phyloP scores from a whole-genome alignment of 2,797 vertebrate genomes.

The Varecia variegata region DNA sequence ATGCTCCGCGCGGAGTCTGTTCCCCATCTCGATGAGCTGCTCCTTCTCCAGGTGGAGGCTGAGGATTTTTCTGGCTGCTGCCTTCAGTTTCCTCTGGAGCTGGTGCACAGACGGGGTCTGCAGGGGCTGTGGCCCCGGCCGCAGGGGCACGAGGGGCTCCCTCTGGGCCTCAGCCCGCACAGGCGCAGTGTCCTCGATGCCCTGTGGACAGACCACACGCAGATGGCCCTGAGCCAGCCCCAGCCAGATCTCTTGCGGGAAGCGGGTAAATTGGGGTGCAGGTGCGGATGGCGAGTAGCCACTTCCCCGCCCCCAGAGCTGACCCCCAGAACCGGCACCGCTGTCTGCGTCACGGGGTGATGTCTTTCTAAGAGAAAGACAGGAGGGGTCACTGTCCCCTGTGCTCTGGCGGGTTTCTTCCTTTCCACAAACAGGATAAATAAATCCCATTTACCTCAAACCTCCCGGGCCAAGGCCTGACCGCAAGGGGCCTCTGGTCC shows the following conservation, averaged over 20 bases:
- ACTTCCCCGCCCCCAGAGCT: fast-evolving
- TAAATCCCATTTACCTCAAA: not conserved
- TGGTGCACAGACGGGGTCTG: not conserved
- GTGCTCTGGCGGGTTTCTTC: not conserved
- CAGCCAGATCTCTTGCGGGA: fast-evolving
- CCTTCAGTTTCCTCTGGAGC: slow-evolving; percentile 86
- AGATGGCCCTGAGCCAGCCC: not conserved
- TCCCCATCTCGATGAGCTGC: slow-evolving; percentile 92
- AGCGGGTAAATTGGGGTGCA: fast-evolving
- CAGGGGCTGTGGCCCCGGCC: not conserved
- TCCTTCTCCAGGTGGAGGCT: slow-evolving; percentile 88
- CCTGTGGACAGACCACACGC: slow-evolving; percentile 74
- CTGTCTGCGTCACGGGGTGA: no score
- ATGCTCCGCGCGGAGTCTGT: slow-evolving; percentile 88
- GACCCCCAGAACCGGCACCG: no score
- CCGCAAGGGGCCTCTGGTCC: not conserved
- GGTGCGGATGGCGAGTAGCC: not conserved
- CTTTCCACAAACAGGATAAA: not conserved
- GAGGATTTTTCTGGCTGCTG: slow-evolving; percentile 86
- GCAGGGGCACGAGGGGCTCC: no score
- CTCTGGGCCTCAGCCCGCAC: not conserved
- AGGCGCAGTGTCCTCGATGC: slow-evolving; percentile 56
- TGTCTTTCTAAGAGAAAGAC: no score
- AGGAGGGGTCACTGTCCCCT: not conserved
- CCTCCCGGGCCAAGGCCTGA: not conserved